Evolutionary conservation across 2,113 vertebrate species (phyloP).

Genomic region (Phodopus roborovskii): DNA sequence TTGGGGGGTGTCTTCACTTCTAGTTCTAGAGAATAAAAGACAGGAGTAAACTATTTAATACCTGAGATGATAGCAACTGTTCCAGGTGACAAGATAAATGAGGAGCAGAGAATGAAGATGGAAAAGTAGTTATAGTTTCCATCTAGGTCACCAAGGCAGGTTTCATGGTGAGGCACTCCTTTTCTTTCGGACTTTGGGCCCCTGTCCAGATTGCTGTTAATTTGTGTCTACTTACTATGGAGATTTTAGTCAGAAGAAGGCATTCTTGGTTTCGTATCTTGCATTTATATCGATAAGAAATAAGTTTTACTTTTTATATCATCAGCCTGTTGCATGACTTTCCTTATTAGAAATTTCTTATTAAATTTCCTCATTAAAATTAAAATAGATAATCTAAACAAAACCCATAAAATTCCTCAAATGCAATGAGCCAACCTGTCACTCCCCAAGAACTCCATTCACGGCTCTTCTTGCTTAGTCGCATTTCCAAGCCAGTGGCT

Average conservation of each 20-base stretch:
- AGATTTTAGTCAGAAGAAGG: conserved; percentile 22
- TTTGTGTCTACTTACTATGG: not conserved
- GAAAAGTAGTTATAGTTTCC: not conserved
- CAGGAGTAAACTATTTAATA: not conserved
- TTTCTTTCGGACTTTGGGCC: not conserved
- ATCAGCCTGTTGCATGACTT: not conserved
- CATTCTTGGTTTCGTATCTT: conserved; percentile 41
- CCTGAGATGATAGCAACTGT: not conserved
- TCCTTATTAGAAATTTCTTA: not conserved
- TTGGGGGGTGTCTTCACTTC: not conserved
- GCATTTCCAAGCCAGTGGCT: not conserved
- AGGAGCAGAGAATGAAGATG: not conserved
- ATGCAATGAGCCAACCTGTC: not conserved
- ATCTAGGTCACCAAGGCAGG: not conserved
- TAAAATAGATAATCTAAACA: not conserved
- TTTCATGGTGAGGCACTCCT: not conserved
- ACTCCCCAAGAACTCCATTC: not conserved
- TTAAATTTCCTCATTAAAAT: not conserved
- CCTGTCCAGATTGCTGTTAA: not conserved
- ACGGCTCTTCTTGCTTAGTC: not conserved
- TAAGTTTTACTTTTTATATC: conserved; percentile 14
- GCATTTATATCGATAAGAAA: not conserved
- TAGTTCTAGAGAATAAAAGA: not conserved
- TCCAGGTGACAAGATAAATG: not conserved
- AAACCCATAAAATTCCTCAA: not conserved